Conservation (phyloP, 2,888 invertebrate genomes). For the Dryobotodes eremita region DNA sequence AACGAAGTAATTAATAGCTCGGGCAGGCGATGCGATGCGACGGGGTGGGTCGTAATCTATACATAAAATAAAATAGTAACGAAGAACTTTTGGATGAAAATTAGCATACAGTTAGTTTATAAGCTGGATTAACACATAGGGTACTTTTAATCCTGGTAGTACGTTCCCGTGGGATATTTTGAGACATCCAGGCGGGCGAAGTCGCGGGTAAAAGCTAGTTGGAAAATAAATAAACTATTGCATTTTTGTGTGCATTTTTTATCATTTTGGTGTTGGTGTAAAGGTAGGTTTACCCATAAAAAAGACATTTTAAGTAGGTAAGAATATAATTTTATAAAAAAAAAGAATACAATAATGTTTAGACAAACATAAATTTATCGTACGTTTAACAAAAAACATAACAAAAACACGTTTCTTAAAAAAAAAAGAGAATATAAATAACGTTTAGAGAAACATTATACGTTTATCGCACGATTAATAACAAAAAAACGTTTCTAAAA, state of each 20-base stretch:
- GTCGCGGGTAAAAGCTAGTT: too few relatives aligned
- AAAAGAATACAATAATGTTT: background rate
- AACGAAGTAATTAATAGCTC: too few relatives aligned
- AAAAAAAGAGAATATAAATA: background rate
- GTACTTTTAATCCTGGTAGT: too few relatives aligned
- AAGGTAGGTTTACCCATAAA: background rate
- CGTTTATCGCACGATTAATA: background rate
- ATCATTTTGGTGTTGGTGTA: background rate
- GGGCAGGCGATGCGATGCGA: too few relatives aligned
- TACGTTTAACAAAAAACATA: background rate
- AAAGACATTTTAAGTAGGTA: background rate
- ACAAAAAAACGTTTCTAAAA: background rate
- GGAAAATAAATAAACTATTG: background rate
- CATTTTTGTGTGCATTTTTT: background rate
- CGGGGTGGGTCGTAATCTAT: too few relatives aligned
- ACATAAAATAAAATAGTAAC: too few relatives aligned
- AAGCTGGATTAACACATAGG: too few relatives aligned
- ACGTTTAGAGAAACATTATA: background rate
- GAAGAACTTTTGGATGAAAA: too few relatives aligned
- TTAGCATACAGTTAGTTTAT: too few relatives aligned
- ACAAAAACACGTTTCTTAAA: background rate
- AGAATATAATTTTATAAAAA: slow-evolving; percentile 9
- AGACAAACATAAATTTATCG: background rate
- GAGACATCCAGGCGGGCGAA: too few relatives aligned
- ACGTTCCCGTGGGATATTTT: too few relatives aligned